A percentile compares a stretch with the other conserved stretches of the same genome.
phyloP scores from a whole-genome alignment of 2,113 vertebrate genomes.

The Dromas ardeola region DNA sequence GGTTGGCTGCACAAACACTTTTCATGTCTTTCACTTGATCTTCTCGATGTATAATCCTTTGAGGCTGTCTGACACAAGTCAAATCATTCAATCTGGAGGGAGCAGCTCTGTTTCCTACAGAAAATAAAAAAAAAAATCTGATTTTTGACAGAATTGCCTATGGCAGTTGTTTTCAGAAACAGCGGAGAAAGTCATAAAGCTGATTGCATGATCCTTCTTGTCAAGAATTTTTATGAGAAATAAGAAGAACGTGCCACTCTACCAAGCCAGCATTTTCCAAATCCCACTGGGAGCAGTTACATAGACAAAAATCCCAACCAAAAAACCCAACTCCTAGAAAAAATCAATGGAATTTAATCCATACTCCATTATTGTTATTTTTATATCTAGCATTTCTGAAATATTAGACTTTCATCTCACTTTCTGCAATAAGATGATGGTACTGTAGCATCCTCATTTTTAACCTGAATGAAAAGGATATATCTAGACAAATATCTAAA shows the following conservation, averaged over 20 bases:
- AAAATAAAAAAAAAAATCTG: background rate
- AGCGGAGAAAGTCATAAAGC: background rate
- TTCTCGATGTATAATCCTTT: background rate
- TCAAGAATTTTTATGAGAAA: background rate
- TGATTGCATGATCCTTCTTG: background rate
- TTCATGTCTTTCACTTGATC: background rate
- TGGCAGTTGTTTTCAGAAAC: background rate
- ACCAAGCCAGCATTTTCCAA: background rate
- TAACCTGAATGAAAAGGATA: background rate
- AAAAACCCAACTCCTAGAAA: background rate
- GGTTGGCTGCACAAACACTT: background rate
- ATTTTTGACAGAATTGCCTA: background rate
- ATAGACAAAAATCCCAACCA: background rate
- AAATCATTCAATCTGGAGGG: background rate
- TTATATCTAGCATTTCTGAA: background rate
- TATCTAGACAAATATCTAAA: background rate
- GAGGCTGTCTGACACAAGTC: background rate
- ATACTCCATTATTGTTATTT: background rate
- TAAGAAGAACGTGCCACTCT: background rate
- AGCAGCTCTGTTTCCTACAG: background rate
- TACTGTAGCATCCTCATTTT: background rate
- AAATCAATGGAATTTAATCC: background rate
- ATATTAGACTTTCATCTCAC: background rate
- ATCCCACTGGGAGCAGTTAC: background rate
- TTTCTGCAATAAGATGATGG: background rate